Evolutionary conservation across 2,113 vertebrate genomes (phyloP).

Genomic region (Psammodynastes pulverulentus): DNA sequence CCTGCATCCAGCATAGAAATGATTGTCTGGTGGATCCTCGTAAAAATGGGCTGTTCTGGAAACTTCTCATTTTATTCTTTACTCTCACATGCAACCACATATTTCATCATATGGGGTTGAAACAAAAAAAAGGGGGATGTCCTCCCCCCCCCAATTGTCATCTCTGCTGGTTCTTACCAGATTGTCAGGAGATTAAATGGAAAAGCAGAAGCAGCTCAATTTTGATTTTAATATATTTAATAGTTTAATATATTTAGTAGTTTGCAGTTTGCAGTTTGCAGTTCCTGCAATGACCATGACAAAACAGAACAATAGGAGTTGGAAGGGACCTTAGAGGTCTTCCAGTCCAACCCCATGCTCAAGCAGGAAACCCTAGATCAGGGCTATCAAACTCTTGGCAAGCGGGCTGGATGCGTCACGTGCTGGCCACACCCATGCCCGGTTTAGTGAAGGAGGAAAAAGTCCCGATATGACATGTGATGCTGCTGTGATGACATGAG

Average conservation of each 20-base stretch:
- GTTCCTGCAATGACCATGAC: slow-evolving; percentile 18
- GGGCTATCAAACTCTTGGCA: no score
- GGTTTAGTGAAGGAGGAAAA: no score
- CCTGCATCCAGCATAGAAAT: not conserved
- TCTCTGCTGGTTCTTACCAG: not conserved
- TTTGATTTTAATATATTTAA: not conserved
- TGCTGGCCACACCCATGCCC: no score
- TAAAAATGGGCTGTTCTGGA: not conserved
- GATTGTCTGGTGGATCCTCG: not conserved
- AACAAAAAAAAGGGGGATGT: not conserved
- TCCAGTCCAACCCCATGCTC: not conserved
- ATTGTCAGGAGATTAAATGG: not conserved
- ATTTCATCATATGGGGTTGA: not conserved
- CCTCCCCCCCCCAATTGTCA: not conserved
- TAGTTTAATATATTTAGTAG: not conserved
- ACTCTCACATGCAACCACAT: not conserved
- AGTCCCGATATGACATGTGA: no score
- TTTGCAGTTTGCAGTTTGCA: no score
- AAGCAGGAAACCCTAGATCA: not conserved
- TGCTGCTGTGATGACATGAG: no score
- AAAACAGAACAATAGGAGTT: not conserved
- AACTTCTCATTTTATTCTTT: not conserved
- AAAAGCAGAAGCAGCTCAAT: not conserved
- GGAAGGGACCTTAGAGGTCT: not conserved
- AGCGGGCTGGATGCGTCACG: no score